Evolutionary conservation across 2,797 vertebrate genomes (phyloP), one percentile per base, ranked within the genome.

Genomic region (Danionella dracula): DNA sequence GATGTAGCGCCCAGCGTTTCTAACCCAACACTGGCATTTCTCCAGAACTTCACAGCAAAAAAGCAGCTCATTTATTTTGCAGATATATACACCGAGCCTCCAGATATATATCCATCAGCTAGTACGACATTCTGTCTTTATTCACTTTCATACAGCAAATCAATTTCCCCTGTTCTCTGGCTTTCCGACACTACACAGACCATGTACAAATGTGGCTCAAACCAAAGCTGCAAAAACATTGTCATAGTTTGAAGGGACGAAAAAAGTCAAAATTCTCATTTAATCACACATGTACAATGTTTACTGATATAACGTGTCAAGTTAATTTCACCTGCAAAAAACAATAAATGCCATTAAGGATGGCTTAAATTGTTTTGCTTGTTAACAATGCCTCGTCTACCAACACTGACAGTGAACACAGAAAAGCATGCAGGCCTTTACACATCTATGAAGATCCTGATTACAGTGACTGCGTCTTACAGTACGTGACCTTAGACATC

Each of bases 211-310:
- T 40, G 34, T 56, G 63, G 53, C 67, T 59, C 31, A 58, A 61
- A 58, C 35, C 60, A 66, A 65, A 56, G 42, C 62, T 68, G 16
- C 56, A 69, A 63, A 48, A 27, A 37, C 56, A 73, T 72, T 32
- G 42, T 3, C 23, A 46, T 44, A 38, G 20, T 38, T 29, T 50
- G 49, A 60, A 60, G 64, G 48, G 23, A n/a, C n/a, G n/a, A n/a
- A n/a, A n/a, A n/a, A n/a, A n/a, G n/a, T n/a, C n/a, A n/a, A n/a
- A n/a, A n/a, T n/a, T n/a, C n/a, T n/a, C n/a, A n/a, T n/a, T n/a
- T n/a, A n/a, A n/a, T n/a, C n/a, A n/a, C n/a, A n/a, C n/a, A n/a
- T n/a, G n/a, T n/a, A n/a, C n/a, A n/a, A n/a, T n/a, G n/a, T n/a
- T n/a, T n/a, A n/a, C n/a, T n/a, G n/a, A n/a, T n/a, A n/a, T n/a